Percentiles rank a stretch among this genome's conserved stretches.
Evolutionary conservation across 2,888 invertebrate species (phyloP).

Genomic region (Masnerella sp.): DNA sequence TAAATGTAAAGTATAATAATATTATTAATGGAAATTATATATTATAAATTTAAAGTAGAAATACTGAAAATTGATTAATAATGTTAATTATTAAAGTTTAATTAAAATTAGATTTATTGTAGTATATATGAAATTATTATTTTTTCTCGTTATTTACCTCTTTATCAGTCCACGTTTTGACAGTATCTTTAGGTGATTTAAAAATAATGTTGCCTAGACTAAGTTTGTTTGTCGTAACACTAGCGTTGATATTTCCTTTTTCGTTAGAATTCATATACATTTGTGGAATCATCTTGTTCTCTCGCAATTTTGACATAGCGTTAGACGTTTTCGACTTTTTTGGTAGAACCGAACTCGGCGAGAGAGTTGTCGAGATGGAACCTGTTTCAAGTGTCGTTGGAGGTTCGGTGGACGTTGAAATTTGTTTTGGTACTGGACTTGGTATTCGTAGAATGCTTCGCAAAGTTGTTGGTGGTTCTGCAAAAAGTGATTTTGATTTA

Average conservation of each 20-base stretch:
- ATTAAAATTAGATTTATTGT: too few species aligned
- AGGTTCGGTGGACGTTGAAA: constrained; percentile 14
- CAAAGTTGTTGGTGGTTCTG: constrained; percentile 39
- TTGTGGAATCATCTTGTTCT: constrained; percentile 71
- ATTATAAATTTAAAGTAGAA: too few species aligned
- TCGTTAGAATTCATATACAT: constrained; percentile 73
- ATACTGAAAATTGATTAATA: too few species aligned
- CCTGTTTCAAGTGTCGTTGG: constrained; percentile 8
- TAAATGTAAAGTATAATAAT: too few species aligned
- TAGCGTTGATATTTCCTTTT: constrained; percentile 72
- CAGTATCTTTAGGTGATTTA: constrained; percentile 72
- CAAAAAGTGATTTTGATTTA: constrained; percentile 2
- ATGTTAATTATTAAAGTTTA: too few species aligned
- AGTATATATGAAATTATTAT: background rate
- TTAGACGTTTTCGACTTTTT: constrained; percentile 66
- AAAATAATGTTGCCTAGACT: constrained; percentile 72
- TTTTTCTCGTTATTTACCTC: constrained; percentile 10
- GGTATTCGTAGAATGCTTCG: constrained; percentile 32
- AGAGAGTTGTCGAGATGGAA: constrained; percentile 11
- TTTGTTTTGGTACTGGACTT: constrained; percentile 26
- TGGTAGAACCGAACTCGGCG: constrained; percentile 26
- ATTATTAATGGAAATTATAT: too few species aligned
- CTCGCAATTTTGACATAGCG: constrained; percentile 68
- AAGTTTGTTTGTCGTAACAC: constrained; percentile 69
- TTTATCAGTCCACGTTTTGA: constrained; percentile 79